Evolutionary conservation across 2,888 invertebrate species (phyloP).

Genomic region (Netelia virgata): DNA sequence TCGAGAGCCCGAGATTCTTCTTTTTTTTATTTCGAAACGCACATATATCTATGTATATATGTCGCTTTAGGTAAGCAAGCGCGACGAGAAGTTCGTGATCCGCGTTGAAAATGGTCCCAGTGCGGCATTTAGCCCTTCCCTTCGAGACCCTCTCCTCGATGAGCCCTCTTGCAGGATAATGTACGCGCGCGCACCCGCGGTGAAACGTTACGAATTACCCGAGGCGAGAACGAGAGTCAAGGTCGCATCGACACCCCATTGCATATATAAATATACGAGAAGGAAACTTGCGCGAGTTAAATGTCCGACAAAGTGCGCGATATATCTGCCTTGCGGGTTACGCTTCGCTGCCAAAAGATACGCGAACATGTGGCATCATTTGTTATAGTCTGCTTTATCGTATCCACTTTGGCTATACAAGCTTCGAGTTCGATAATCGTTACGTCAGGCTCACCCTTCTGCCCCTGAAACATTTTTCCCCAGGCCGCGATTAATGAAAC

Average conservation of each 20-base stretch:
- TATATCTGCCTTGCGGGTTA: constrained; percentile 65
- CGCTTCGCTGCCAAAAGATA: constrained; percentile 78
- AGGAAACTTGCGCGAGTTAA: constrained; percentile 52
- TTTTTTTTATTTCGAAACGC: background rate
- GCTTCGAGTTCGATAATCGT: constrained; percentile 29
- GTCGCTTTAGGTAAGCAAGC: constrained; percentile 77
- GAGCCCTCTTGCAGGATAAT: background rate
- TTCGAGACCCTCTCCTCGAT: constrained; percentile 53
- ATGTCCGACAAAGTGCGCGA: constrained; percentile 42
- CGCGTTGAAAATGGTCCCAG: constrained; percentile 82
- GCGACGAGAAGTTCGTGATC: constrained; percentile 79
- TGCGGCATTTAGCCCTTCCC: constrained; percentile 80
- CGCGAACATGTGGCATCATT: constrained; percentile 84
- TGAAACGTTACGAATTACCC: constrained; percentile 59
- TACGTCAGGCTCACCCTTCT: constrained; percentile 20
- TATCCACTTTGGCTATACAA: constrained; percentile 31
- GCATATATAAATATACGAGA: constrained; percentile 3
- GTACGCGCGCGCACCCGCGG: background rate
- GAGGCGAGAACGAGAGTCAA: constrained; percentile 49
- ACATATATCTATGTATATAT: background rate
- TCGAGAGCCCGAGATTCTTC: background rate
- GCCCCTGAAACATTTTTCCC: constrained; percentile 44
- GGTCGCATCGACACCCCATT: constrained; percentile 45
- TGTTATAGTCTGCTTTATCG: constrained; percentile 77
- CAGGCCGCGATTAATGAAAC: no score